Base-by-base conservation (phyloP, 2,888 invertebrate species). In the Drosophila mulleri region DNA sequence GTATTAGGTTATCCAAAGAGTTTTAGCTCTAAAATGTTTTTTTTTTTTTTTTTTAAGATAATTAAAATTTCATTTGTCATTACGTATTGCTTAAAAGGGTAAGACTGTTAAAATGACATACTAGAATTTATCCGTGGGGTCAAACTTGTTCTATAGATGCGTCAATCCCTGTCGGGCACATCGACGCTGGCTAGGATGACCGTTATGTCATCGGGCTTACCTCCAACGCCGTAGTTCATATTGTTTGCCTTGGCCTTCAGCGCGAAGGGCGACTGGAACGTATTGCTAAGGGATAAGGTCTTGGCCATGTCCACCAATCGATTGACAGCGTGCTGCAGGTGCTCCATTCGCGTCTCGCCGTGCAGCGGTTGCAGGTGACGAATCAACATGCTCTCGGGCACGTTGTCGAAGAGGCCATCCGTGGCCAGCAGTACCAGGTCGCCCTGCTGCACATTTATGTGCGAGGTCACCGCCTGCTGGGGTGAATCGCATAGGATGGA, bases 381-480 rank as follows among this genome's bases (percentile, higher is more conserved):
- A 76, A 98, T 94, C 83, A 99, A 95, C 92, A 98, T 94, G 77
- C 96, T 95, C 88, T 98, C 98, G 70, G 98, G 98, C 88, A 99
- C 95, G 94, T 99, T 99, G 94, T 99, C 99, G 94, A 99, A 99
- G 66, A 99, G 97, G 56, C 99, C 99, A 93, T 99, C 99, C 0
- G 99, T 99, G 48, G 98, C 99, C 61, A 98, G 95, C 26, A 98
- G 94, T 88, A 98, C 97, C 53, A 97, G 96, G 93, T 98, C 98
- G 52, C 98, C 98, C 91, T 97, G 96, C 93, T 97, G 96, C 8
- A 92, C 96, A 2, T 95, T 94, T 92, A 98, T 96, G 90, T 97
- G 96, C 1, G 96, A 95, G 50, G 96, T 96, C 69, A 96, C 96
- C 5, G 98, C 98, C 59, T 97, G 95, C 88, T 98, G 97, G 1